Percentiles rank a stretch among this genome's conserved stretches.
Conservation (phyloP, 2,113 vertebrate species). For the Calyptomena viridis region DNA sequence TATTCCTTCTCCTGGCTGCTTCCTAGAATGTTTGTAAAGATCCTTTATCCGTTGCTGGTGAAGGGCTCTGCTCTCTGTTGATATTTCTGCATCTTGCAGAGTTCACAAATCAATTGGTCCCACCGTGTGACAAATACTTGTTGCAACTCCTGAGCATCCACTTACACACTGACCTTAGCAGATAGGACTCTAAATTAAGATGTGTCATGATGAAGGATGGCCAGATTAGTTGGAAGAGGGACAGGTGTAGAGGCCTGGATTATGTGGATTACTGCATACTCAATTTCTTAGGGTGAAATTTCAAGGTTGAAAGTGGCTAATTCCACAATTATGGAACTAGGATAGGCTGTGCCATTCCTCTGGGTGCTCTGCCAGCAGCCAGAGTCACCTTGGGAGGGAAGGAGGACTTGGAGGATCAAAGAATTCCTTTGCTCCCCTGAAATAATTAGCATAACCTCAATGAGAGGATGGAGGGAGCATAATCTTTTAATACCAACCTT, state of each 20-base stretch:
- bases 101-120: not conserved
- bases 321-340: not conserved
- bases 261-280: constrained; percentile 35
- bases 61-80: not conserved
- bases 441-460: constrained; percentile 32
- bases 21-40: not conserved
- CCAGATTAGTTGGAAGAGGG: constrained; percentile 43
- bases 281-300: constrained; percentile 40
- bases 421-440: constrained; percentile 19
- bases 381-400: not conserved
- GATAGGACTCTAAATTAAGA: constrained; percentile 34
- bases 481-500: constrained; percentile 68
- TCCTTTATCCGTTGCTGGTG: accelerated
- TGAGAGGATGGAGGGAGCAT: constrained; percentile 39
- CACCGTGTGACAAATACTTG: accelerated
- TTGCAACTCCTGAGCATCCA: not conserved
- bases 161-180: not conserved
- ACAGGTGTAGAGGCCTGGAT: constrained; percentile 60
- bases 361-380: not conserved
- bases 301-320: constrained; percentile 23
- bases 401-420: constrained; percentile 18
- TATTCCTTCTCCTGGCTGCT: not conserved
- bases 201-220: constrained; percentile 55
- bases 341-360: accelerated
- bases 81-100: not conserved